A percentile compares a stretch with the other conserved stretches of the same genome.
These are phyloP conservation scores for Cervus canadensis DNA, from an alignment of 2,113 vertebrate genomes.

Conservation along the genomic window DNA sequence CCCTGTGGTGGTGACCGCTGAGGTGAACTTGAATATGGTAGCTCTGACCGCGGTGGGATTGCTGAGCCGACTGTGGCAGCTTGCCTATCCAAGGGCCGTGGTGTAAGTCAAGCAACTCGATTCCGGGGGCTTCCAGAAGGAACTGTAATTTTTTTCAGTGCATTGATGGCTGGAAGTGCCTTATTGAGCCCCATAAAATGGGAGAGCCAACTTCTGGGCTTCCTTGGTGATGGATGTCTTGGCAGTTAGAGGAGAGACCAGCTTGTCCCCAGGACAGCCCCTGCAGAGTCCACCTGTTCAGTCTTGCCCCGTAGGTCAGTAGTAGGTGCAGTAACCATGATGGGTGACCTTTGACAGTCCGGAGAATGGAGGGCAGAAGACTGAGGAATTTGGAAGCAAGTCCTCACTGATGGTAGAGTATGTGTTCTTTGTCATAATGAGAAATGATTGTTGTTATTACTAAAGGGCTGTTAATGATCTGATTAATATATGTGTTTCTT, in stretches of 20 bases:
- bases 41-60: slow-evolving; percentile 82
- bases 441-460: too few species aligned
- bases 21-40: slow-evolving; percentile 87
- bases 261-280: neutral
- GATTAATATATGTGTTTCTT: neutral
- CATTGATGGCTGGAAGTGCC: neutral
- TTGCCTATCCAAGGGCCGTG: slow-evolving; percentile 88
- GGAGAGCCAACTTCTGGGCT: neutral
- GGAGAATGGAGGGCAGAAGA: neutral
- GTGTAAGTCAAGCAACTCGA: slow-evolving; percentile 85
- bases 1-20: slow-evolving; percentile 83
- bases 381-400: neutral
- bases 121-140: neutral
- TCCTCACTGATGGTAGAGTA: neutral
- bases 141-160: neutral
- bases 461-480: neutral
- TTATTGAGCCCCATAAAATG: neutral
- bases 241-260: neutral
- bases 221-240: neutral
- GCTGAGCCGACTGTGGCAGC: slow-evolving; percentile 84
- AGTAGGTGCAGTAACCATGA: neutral
- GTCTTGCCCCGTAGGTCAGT: neutral
- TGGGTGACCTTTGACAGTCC: neutral
- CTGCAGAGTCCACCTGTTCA: neutral
- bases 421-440: neutral